Evolutionary conservation across 2,797 vertebrate genomes (phyloP).

Genomic region (Hephaestus fuliginosus): DNA sequence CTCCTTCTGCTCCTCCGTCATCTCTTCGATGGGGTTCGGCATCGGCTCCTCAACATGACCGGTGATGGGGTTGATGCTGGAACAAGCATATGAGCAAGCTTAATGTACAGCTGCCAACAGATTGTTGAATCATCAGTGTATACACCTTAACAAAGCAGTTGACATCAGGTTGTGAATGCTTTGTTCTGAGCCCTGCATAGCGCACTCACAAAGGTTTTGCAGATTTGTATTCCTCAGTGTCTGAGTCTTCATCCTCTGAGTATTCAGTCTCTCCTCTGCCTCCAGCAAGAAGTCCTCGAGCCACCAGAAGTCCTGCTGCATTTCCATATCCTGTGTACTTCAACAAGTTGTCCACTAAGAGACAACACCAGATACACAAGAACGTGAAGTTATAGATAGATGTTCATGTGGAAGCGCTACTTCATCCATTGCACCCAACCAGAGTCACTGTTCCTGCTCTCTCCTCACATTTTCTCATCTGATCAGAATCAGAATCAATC

Average conservation of each 20-base stretch:
- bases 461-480: neutral
- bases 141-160: neutral
- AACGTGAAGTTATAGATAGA: neutral
- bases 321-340: slow-evolving; percentile 99
- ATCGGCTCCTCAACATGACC: slow-evolving; percentile 96
- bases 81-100: slow-evolving; percentile 10
- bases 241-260: slow-evolving; percentile 97
- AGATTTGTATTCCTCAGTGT: slow-evolving; percentile 98
- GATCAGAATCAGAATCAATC: too few relatives aligned
- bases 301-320: slow-evolving; percentile 94
- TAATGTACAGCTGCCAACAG: neutral
- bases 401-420: neutral
- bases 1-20: slow-evolving; percentile 99
- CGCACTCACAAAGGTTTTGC: slow-evolving; percentile 91
- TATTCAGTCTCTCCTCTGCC: slow-evolving; percentile 97
- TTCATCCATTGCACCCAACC: neutral
- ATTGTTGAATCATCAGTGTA: neutral
- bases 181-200: neutral
- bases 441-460: neutral
- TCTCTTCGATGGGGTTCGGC: slow-evolving; percentile 97
- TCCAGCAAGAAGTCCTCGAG: slow-evolving; percentile 93
- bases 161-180: neutral
- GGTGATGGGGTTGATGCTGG: slow-evolving; percentile 97
- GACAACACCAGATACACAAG: slow-evolving; percentile 20
- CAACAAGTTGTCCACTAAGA: slow-evolving; percentile 94